Evolutionary conservation across 1,140 invertebrate species (phyloP), one percentile per base, ranked within the genome.

Genomic region (Arctopsyche grandis): DNA sequence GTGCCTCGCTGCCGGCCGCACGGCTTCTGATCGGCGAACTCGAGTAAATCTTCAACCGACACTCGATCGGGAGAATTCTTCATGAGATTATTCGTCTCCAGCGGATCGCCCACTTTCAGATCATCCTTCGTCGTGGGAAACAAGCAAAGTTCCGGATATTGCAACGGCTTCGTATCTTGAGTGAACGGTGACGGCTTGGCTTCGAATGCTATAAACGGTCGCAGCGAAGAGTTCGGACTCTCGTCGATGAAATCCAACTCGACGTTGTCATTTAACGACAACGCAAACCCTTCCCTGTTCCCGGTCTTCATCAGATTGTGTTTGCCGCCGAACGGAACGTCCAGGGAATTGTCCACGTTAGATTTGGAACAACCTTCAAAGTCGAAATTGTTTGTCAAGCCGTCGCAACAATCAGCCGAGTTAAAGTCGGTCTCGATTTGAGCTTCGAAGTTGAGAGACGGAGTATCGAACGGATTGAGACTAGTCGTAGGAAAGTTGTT

Each of bases 41-140:
- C 96, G 26, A 97, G 86, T 52, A 98, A 87, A 90, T 98, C 96
- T 87, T 98, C 96, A 83, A 96, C 97, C 71, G 95, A 97, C 0
- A 97, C 96, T 83, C 96, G 95, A 85, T 96, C 94, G 14, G 87
- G 79, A 14, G 86, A 87, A 78, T 76, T 24, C 24, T 76, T 76
- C 56, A 63, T 56, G 0, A 76, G 22, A 63, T 60, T 66, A 29
- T 76, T 76, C 10, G 22, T 43, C 24, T 63, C 56, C 38, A 44
- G 43, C 12, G 9, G 9, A 22, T 26, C 46, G 0, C 5, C 21
- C 4, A 1, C 66, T 52, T 58, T 80, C 10, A 22, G 77, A 77
- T 84, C 84, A 22, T 84, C 82, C 9, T 9, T 66, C 10, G 10
- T 52, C 10, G 16, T 4, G 10, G 48, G 48, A 52, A 52, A 52